These are phyloP conservation scores for Sphaerophoria rueppellii DNA, from an alignment of 2,888 invertebrate species.

Conservation along the genomic window DNA sequence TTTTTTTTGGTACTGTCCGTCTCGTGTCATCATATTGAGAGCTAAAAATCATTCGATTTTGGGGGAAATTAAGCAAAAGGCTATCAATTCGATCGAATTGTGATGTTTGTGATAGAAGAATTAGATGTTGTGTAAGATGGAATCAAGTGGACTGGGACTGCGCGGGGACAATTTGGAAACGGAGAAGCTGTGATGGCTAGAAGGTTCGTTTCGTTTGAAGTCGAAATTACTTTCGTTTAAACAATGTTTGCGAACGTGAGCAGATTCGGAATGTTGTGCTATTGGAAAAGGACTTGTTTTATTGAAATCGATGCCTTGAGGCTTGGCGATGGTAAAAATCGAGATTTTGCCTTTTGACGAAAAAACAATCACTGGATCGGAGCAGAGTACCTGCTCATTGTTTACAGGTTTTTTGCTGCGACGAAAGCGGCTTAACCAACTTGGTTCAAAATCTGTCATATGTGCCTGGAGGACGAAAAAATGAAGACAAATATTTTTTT, in stretches of 20 bases:
- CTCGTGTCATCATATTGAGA: conserved; percentile 12
- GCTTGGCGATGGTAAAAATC: no score
- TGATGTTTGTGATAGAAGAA: conserved; percentile 63
- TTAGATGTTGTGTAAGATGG: conserved; percentile 20
- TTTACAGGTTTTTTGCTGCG: no score
- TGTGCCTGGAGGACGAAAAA: no score
- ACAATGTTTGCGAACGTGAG: conserved; percentile 62
- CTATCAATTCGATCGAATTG: conserved; percentile 64
- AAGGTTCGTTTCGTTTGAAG: conserved; percentile 15
- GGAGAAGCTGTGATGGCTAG: neutral
- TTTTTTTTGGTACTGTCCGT: no score
- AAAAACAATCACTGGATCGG: no score
- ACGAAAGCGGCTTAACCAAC: no score
- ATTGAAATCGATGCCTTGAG: no score
- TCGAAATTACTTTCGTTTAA: conserved; percentile 58
- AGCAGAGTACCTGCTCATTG: no score
- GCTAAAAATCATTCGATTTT: conserved; percentile 62
- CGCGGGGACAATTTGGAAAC: neutral
- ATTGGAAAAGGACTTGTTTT: neutral
- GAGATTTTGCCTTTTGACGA: no score
- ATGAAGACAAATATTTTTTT: no score
- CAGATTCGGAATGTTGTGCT: conserved; percentile 13
- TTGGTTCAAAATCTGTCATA: no score
- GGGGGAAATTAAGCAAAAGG: conserved; percentile 67
- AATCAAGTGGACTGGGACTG: neutral